These are phyloP conservation scores for Phasia obesa DNA, from an alignment of 2,888 invertebrate species.

Conservation along the genomic window DNA sequence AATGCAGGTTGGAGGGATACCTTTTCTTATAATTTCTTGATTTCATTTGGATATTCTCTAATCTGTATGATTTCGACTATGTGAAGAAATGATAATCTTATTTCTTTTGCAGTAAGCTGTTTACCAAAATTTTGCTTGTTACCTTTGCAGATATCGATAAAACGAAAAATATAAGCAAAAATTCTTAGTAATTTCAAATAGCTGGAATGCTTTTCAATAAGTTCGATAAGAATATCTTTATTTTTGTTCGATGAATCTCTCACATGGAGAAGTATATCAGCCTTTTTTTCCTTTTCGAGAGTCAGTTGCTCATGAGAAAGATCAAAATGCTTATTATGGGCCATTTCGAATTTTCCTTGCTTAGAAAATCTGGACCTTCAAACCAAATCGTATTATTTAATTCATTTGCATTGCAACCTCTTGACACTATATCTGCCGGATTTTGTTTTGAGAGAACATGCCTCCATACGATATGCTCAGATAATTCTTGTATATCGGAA, in stretches of 20 bases:
- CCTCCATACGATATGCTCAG: no score
- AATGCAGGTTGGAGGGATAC: no score
- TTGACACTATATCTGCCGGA: no score
- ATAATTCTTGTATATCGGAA: conserved; percentile 9
- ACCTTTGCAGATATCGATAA: not conserved
- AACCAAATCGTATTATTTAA: not conserved
- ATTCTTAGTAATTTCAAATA: not conserved
- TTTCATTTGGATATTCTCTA: not conserved
- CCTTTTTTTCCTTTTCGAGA: not conserved
- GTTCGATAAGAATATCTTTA: not conserved
- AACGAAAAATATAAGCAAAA: conserved; percentile 3
- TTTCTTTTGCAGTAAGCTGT: not conserved
- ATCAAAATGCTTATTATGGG: not conserved
- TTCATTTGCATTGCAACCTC: no score
- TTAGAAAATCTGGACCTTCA: not conserved
- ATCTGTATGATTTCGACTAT: not conserved
- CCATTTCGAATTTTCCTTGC: not conserved
- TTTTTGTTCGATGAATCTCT: no score
- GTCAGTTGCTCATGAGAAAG: not conserved
- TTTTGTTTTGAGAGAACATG: no score
- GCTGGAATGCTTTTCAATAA: not conserved
- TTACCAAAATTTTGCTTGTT: not conserved
- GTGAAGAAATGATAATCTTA: not conserved
- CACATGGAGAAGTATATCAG: not conserved
- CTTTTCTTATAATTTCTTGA: not conserved